These are phyloP conservation scores for Magallana nippona DNA, from an alignment of 2,888 invertebrate species.

Conservation along the genomic window DNA sequence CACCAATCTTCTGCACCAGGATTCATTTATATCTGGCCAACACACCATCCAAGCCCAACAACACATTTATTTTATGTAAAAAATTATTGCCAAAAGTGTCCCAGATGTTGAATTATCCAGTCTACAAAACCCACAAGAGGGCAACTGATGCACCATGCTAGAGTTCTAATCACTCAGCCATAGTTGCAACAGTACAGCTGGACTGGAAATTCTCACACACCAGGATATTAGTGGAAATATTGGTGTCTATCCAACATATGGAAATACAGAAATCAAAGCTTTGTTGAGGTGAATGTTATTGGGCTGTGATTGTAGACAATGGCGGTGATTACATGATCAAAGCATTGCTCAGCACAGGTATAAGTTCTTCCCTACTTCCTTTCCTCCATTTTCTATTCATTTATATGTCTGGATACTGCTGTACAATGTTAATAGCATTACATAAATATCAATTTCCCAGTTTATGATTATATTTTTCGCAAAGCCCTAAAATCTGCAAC, in stretches of 20 bases:
- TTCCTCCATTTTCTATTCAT: not conserved
- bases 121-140: too few relatives aligned
- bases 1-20: not conserved
- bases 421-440: too few relatives aligned
- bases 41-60: slow-evolving; percentile 8
- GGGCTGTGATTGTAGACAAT: slow-evolving; percentile 12
- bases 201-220: too few relatives aligned
- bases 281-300: not conserved
- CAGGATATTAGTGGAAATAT: too few relatives aligned
- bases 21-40: slow-evolving; percentile 26
- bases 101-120: too few relatives aligned
- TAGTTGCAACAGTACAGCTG: too few relatives aligned
- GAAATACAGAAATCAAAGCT: not conserved
- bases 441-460: not conserved
- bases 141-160: too few relatives aligned
- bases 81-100: too few relatives aligned
- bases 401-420: not conserved
- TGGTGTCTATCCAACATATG: too few relatives aligned
- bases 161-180: too few relatives aligned
- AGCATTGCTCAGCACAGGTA: slow-evolving; percentile 23
- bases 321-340: not conserved
- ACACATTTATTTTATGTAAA: not conserved
- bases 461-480: not conserved
- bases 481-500: not conserved
- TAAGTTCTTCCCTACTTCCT: slow-evolving; percentile 21